These are phyloP conservation scores for Mugil cephalus DNA, from an alignment of 2,113 vertebrate species.

Conservation along the genomic window DNA sequence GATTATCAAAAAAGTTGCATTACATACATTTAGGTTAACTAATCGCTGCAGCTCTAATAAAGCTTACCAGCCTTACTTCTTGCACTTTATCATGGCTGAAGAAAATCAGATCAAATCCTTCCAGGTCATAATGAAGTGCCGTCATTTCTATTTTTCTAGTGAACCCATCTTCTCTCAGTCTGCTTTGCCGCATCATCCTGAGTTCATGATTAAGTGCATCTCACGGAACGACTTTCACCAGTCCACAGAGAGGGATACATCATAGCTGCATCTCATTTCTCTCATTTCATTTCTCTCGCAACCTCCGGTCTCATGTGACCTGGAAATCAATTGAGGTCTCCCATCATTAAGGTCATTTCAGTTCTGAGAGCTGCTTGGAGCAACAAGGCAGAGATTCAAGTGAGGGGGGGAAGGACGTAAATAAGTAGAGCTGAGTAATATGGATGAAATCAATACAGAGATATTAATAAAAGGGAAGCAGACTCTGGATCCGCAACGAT, in stretches of 20 bases:
- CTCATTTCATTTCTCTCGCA: slow-evolving; percentile 48
- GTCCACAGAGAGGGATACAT: slow-evolving; percentile 31
- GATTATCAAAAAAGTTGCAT: not conserved
- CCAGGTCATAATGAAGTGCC: slow-evolving; percentile 2
- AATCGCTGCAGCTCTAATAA: not conserved
- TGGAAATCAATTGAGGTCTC: slow-evolving; percentile 53
- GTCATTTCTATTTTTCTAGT: slow-evolving; percentile 8
- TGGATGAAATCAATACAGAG: slow-evolving; percentile 35
- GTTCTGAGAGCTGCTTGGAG: slow-evolving; percentile 3
- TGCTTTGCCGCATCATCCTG: slow-evolving; percentile 2
- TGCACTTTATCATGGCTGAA: not conserved
- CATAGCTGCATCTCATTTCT: slow-evolving; percentile 39
- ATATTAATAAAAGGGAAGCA: slow-evolving; percentile 22
- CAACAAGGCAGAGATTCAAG: slow-evolving; percentile 2
- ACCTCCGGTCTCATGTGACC: slow-evolving; percentile 45
- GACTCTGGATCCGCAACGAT: not conserved
- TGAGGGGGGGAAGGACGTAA: not conserved
- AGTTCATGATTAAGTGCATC: slow-evolving; percentile 35
- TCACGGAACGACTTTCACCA: slow-evolving; percentile 37
- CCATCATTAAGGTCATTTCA: slow-evolving; percentile 32
- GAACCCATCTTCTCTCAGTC: slow-evolving; percentile 3
- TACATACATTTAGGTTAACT: not conserved
- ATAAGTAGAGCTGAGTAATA: slow-evolving; percentile 7
- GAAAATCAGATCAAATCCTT: slow-evolving; percentile 8
- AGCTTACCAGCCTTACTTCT: not conserved